Evolutionary conservation across 2,113 vertebrate species (phyloP), one percentile per base, ranked within the genome.

Genomic region (Elgaria multicarinata): DNA sequence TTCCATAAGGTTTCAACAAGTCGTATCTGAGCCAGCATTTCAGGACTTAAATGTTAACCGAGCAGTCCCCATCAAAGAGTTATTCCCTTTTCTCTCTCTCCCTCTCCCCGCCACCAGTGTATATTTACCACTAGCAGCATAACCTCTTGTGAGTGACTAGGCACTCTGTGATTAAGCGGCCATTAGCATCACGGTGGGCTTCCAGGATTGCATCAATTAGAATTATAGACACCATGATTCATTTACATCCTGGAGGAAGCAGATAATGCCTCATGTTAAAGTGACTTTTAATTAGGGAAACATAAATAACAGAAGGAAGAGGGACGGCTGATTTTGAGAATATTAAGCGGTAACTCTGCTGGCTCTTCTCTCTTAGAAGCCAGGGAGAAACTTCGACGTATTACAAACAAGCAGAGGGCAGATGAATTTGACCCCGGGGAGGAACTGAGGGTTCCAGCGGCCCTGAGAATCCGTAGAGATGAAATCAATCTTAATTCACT

Each of bases 271-370:
- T 77, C 74, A 66, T 77, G 72, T 87, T 83, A 75, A 78, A 87
- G 76, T 78, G 79, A 69, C 81, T 90, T 90, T 87, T 90, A 90
- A 87, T 87, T 83, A 83, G 72, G 58, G 80, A 77, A 53, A 90
- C 76, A 77, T 44, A 87, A 83, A 77, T 33, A 90, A 66, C 58
- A 36, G 36, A 83, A 66, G 53, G n/a, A 66, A 33, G 42, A 2
- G 5, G 8, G 26, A 53, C n/a, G 36, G 85, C 36, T 77, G 87
- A 87, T 83, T 83, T 83, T 58, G 67, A 87, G 72, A 83, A 77
- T 44, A 31, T 12, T n/a, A 18, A 83, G 62, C 71, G n/a, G 72
- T 44, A 55, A 69, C n/a, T 58, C 39, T 7, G 85, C 72, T n/a
- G 62, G 20, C n/a, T 26, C 33, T 50, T 50, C 8, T 44, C 74